Percentiles rank a stretch among this genome's conserved stretches.
Evolutionary conservation across 2,797 vertebrate species (phyloP).

Genomic region (Anableps anableps): DNA sequence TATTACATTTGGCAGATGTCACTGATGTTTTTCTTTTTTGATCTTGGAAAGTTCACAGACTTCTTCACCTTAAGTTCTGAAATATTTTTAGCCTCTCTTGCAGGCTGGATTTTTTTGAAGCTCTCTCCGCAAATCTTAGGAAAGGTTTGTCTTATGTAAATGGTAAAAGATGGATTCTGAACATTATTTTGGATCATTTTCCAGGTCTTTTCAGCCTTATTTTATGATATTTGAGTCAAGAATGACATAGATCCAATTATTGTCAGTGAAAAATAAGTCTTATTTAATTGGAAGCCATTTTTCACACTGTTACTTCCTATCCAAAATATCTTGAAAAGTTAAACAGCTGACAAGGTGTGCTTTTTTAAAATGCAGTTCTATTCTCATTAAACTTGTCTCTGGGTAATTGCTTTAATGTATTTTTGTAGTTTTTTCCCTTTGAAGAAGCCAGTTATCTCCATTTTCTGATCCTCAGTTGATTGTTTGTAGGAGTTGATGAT

Average conservation of each 20-base stretch:
- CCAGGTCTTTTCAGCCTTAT: neutral
- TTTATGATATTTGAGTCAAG: constrained; percentile 3
- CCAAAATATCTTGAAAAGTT: neutral
- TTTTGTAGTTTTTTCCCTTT: constrained; percentile 4
- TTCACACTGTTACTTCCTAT: neutral
- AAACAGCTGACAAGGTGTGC: neutral
- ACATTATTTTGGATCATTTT: neutral
- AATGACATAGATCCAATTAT: neutral
- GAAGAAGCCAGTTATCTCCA: neutral
- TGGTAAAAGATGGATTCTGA: neutral
- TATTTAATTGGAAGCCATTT: neutral
- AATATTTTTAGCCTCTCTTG: constrained; percentile 7
- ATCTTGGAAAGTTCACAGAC: constrained; percentile 13
- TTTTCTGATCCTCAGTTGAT: neutral
- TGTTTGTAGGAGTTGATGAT: neutral
- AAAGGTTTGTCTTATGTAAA: neutral
- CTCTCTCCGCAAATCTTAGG: neutral
- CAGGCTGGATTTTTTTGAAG: neutral
- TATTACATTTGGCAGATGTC: constrained; percentile 17
- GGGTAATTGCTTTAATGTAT: constrained; percentile 3
- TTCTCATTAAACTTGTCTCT: neutral
- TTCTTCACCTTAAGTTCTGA: neutral
- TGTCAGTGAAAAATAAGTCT: no score
- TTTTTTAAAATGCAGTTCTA: constrained; percentile 10
- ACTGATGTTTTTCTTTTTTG: neutral